Conservation (phyloP, 2,888 invertebrate genomes). For the Bhutanitis thaidina region DNA sequence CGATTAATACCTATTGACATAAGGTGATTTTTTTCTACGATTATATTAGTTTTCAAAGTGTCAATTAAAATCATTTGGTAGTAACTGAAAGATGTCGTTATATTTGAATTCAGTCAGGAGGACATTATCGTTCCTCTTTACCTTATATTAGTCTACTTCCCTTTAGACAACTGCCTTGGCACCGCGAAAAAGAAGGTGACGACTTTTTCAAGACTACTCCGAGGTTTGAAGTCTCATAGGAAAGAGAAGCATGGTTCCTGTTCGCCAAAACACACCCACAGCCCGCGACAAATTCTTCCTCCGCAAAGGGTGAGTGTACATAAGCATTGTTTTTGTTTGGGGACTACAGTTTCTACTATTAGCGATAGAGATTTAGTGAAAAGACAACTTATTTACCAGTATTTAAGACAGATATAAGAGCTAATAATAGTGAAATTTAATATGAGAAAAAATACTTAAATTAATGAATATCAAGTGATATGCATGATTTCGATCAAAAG, state of each 20-base stretch:
- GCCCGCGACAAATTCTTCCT: slow-evolving; percentile 79
- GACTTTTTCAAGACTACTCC: slow-evolving; percentile 89
- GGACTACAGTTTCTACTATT: no score
- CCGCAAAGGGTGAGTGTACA: slow-evolving; percentile 85
- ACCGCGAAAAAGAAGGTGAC: slow-evolving; percentile 91
- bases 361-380: no score
- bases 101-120: not conserved
- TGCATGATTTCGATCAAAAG: no score
- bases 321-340: not conserved
- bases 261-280: slow-evolving; percentile 85
- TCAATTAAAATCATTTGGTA: no score
- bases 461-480: no score
- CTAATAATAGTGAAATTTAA: no score
- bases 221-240: slow-evolving; percentile 91
- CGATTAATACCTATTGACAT: no score
- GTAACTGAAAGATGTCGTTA: not conserved
- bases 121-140: slow-evolving; percentile 7
- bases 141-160: slow-evolving; percentile 24
- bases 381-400: not conserved
- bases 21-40: no score
- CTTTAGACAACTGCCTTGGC: slow-evolving; percentile 85
- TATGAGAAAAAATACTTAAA: no score
- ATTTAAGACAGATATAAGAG: no score
- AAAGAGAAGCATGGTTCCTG: slow-evolving; percentile 91
- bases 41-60: no score